Base-by-base conservation (phyloP, 1,140 invertebrate genomes). In the Rhyzopertha dominica region DNA sequence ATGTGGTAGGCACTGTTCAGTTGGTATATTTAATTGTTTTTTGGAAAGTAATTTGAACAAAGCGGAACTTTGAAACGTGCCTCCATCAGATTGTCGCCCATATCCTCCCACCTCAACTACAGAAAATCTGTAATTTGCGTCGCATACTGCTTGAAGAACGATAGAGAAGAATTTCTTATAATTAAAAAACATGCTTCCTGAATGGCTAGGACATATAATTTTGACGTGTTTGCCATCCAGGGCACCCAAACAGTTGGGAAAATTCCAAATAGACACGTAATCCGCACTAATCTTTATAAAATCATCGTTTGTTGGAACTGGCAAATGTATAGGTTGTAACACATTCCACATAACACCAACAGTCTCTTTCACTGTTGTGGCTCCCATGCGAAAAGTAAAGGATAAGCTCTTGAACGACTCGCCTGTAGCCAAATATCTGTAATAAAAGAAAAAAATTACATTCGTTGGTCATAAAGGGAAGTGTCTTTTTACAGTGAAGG, bases 81-180 rank as follows among this genome's bases (percentile, higher is more conserved):
- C 37, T 28, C 54, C 54, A 51, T 71, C 69, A 44, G 62, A 61
- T 43, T 65, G 51, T 47, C 55, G 61, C 5, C 68, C 65, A 49
- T 58, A 62, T 12, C 48, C 44, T 12, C 68, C 68, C 26, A 72
- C 51, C 34, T 69, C 63, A 17, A 70, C 52, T 4, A 48, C 35
- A 16, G 53, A 51, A 51, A 71, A 70, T 23, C 51, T 48, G 48
- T 63, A 66, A 45, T 67, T 54, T 22, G 59, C 54, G 59, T 68
- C 65, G 12, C 38, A 58, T 4, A 63, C 48, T 9, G 58, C 71
- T 43, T 70, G 53, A 13, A 73, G 48, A 16, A 70, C 63, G 12
- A 71, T 61, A 14, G 56, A 66, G 47, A 65, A 72, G 46, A 51
- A 66, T 19, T 58, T 46, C 48, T 74, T 74, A 47, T 74, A 72